Percentiles rank a stretch among this genome's conserved stretches.
Conservation (phyloP, 2,797 vertebrate species). For the Crotalus adamanteus region DNA sequence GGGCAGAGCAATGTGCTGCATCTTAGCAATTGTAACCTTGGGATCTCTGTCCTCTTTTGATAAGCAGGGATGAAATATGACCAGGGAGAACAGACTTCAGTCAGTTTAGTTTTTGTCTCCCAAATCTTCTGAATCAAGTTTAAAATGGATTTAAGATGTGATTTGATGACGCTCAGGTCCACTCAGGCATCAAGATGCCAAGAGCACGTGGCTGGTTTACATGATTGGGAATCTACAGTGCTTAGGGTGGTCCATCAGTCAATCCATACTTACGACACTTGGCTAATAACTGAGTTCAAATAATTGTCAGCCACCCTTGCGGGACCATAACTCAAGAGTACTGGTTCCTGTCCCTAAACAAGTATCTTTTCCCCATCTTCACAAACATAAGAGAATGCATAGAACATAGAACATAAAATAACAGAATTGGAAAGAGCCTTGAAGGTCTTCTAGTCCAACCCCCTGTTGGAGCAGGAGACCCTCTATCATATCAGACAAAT, state of each 20-base stretch:
- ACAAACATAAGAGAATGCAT: background rate
- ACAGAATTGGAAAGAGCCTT: background rate
- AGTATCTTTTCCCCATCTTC: background rate
- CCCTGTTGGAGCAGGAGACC: background rate
- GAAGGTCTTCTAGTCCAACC: background rate
- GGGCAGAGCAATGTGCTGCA: too few relatives aligned
- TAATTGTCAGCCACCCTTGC: background rate
- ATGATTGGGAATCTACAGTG: background rate
- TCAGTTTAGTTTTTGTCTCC: background rate
- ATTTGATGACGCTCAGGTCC: background rate
- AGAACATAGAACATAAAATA: background rate
- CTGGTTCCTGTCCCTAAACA: background rate
- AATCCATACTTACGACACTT: background rate
- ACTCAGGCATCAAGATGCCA: background rate
- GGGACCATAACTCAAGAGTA: background rate
- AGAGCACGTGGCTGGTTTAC: background rate
- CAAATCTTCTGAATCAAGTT: background rate
- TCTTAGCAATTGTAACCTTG: background rate
- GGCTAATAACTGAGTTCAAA: background rate
- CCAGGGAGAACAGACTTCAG: background rate
- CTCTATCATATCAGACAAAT: background rate
- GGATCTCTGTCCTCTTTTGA: background rate
- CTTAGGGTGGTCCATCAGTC: background rate
- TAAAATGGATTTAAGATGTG: background rate
- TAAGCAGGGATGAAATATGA: background rate